Percentiles rank a stretch among this genome's conserved stretches.
These are phyloP conservation scores for Trypoxylon attenuatum DNA, from an alignment of 2,888 invertebrate genomes.

Conservation along the genomic window DNA sequence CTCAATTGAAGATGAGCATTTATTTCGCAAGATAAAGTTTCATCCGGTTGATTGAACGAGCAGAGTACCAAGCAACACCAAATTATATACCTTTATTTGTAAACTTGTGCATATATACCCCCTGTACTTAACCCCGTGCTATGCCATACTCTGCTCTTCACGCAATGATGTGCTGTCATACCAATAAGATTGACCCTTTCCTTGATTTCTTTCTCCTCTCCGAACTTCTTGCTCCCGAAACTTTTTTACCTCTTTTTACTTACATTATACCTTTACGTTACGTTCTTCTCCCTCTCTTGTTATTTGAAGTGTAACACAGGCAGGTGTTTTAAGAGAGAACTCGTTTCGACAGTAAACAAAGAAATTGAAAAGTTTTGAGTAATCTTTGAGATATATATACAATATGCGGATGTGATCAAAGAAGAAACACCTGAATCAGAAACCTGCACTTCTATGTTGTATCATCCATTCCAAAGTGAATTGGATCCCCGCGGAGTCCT, in stretches of 20 bases:
- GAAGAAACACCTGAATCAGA: constrained; percentile 23
- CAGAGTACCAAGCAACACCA: constrained; percentile 38
- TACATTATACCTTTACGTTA: constrained; percentile 34
- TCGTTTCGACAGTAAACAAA: not conserved
- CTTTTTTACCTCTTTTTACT: constrained; percentile 31
- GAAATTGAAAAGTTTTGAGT: not conserved
- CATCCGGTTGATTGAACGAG: too few species aligned
- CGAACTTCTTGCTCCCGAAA: constrained; percentile 36
- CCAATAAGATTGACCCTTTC: constrained; percentile 67
- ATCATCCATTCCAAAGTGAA: constrained; percentile 26
- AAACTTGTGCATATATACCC: constrained; percentile 63
- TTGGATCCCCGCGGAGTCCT: constrained; percentile 34
- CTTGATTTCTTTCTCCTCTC: constrained; percentile 39
- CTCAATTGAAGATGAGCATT: too few species aligned
- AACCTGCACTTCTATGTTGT: constrained; percentile 17
- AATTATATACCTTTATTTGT: constrained; percentile 49
- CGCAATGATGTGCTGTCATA: constrained; percentile 75
- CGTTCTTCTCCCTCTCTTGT: constrained; percentile 14
- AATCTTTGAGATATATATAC: too few species aligned
- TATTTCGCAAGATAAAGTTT: too few species aligned
- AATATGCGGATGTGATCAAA: too few species aligned
- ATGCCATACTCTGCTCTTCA: constrained; percentile 72
- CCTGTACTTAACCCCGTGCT: constrained; percentile 69
- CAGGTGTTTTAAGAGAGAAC: constrained; percentile 44
- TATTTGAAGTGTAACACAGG: constrained; percentile 24